Evolutionary conservation across 2,113 vertebrate genomes (phyloP).

Genomic region (Scophthalmus maximus): DNA sequence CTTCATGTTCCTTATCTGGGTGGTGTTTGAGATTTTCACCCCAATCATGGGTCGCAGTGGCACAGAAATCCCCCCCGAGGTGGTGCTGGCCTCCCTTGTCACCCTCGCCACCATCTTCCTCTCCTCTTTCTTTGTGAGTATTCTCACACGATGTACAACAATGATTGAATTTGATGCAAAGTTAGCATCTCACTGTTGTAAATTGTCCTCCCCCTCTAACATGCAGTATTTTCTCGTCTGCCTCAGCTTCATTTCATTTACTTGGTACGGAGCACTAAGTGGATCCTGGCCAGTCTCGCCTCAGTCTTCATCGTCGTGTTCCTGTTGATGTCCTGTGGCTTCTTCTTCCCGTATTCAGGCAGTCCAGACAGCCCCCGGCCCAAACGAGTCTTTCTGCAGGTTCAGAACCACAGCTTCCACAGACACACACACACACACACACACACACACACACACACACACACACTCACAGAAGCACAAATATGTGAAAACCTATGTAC

Average conservation of each 20-base stretch:
- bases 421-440: not conserved
- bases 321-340: slow-evolving; percentile 89
- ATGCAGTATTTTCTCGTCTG: slow-evolving; percentile 12
- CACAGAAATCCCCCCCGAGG: slow-evolving; percentile 93
- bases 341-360: slow-evolving; percentile 93
- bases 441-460: not conserved
- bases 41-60: slow-evolving; percentile 96
- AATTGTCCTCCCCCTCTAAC: not conserved
- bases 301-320: slow-evolving; percentile 84
- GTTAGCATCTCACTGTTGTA: no score
- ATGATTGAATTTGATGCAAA: no score
- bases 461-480: not conserved
- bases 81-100: slow-evolving; percentile 89
- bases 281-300: slow-evolving; percentile 84
- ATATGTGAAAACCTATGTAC: not conserved
- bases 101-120: slow-evolving; percentile 87
- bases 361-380: slow-evolving; percentile 87
- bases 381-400: slow-evolving; percentile 95
- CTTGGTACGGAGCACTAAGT: slow-evolving; percentile 88
- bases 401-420: slow-evolving; percentile 57
- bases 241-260: slow-evolving; percentile 94
- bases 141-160: no score
- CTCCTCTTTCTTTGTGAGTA: slow-evolving; percentile 94
- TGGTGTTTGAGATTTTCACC: slow-evolving; percentile 96
- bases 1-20: slow-evolving; percentile 93